phyloP scores from a whole-genome alignment of 2,113 vertebrate genomes.

The Mormyrus lacerda region DNA sequence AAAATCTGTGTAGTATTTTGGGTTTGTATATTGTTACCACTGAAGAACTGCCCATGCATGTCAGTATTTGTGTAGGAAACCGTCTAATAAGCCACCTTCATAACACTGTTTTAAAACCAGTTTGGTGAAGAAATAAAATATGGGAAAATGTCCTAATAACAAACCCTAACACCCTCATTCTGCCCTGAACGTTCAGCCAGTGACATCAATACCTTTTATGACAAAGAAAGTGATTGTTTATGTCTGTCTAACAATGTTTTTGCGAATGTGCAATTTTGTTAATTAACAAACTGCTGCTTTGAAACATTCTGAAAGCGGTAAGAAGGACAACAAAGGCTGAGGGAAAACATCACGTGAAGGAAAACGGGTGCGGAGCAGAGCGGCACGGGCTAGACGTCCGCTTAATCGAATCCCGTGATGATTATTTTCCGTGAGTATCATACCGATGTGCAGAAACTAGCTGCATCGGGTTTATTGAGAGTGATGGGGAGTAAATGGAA shows the following conservation, averaged over 20 bases:
- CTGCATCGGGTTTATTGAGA: conserved; percentile 10
- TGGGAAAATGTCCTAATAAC: background rate
- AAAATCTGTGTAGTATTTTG: background rate
- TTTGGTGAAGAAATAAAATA: background rate
- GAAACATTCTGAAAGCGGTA: background rate
- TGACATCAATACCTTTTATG: background rate
- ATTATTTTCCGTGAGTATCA: background rate
- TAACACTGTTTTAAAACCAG: background rate
- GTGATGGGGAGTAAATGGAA: background rate
- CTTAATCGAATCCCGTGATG: conserved; percentile 4
- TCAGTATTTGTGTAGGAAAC: background rate
- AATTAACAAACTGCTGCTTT: background rate
- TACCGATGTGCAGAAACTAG: background rate
- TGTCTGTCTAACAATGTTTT: background rate
- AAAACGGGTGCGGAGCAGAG: background rate
- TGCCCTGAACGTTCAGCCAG: background rate
- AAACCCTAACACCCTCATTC: background rate
- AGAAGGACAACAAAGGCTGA: background rate
- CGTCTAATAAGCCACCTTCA: background rate
- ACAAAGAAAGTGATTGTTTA: background rate
- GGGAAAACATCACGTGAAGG: background rate
- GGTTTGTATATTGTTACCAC: background rate
- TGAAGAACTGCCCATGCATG: background rate
- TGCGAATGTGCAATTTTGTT: background rate
- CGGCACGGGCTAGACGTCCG: background rate